Conservation (phyloP, 2,888 invertebrate genomes). For the Laspeyria flexula region DNA sequence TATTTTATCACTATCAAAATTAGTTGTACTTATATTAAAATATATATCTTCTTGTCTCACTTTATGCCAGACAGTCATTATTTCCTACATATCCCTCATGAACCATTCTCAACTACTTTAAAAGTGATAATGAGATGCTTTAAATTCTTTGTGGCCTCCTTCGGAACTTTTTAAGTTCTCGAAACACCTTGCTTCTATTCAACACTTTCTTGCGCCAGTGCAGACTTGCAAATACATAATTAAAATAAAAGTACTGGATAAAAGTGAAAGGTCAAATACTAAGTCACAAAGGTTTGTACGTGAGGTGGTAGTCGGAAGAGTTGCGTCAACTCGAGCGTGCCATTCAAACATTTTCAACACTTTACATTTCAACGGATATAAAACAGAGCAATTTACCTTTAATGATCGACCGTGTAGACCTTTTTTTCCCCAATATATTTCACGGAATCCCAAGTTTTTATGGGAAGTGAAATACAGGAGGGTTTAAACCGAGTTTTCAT, state of each 20-base stretch:
- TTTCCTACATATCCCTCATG: constrained; percentile 1
- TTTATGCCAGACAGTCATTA: neutral
- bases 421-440: constrained; percentile 78
- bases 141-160: constrained; percentile 21
- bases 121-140: constrained; percentile 27
- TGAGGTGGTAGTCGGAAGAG: constrained; percentile 33
- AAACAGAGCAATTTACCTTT: constrained; percentile 79
- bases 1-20: too few relatives aligned
- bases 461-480: constrained; percentile 75
- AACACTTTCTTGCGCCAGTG: constrained; percentile 3
- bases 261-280: constrained; percentile 31
- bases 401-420: constrained; percentile 76
- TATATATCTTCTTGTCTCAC: neutral
- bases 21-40: neutral
- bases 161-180: constrained; percentile 23
- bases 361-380: constrained; percentile 74
- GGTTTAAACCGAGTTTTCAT: constrained; percentile 77
- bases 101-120: constrained; percentile 14
- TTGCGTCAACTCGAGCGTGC: constrained; percentile 54
- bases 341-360: constrained; percentile 66
- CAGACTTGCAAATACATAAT: constrained; percentile 27
- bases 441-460: constrained; percentile 78
- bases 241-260: constrained; percentile 45
- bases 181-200: constrained; percentile 15
- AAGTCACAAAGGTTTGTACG: constrained; percentile 30